phyloP scores from a whole-genome alignment of 2,113 vertebrate genomes.

The Hyaena hyaena region DNA sequence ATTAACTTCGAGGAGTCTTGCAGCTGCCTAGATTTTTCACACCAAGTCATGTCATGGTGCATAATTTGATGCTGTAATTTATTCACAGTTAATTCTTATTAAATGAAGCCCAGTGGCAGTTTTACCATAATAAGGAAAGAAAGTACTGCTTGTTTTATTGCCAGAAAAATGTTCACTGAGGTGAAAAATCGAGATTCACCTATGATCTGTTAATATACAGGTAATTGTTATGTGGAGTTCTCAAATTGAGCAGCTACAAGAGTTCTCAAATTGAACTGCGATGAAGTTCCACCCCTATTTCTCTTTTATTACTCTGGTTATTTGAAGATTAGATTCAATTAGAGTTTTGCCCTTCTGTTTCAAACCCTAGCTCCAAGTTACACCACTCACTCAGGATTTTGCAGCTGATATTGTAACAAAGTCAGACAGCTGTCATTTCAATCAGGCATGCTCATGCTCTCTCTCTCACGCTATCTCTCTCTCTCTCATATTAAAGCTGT shows the following conservation, averaged over 20 bases:
- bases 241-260: conserved; percentile 64
- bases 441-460: background rate
- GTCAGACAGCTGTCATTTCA: background rate
- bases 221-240: conserved; percentile 74
- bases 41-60: conserved; percentile 54
- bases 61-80: conserved; percentile 76
- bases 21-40: conserved; percentile 71
- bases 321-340: conserved; percentile 72
- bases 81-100: conserved; percentile 79
- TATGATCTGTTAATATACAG: conserved; percentile 73
- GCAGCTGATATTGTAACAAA: conserved; percentile 44
- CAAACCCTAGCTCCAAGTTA: conserved; percentile 7
- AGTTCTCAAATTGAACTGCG: conserved; percentile 67
- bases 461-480: background rate
- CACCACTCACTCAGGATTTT: conserved; percentile 1
- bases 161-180: conserved; percentile 71
- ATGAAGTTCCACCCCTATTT: conserved; percentile 59
- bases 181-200: conserved; percentile 68
- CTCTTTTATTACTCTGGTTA: conserved; percentile 62
- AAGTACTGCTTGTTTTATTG: conserved; percentile 73
- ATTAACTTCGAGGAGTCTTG: conserved; percentile 68
- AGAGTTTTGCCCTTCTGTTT: conserved; percentile 58
- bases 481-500: background rate
- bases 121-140: conserved; percentile 67
- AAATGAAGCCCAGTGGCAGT: conserved; percentile 73